A percentile compares a stretch with the other conserved stretches of the same genome.
Conservation (phyloP, 2,888 invertebrate genomes). For the Zygaena filipendulae region DNA sequence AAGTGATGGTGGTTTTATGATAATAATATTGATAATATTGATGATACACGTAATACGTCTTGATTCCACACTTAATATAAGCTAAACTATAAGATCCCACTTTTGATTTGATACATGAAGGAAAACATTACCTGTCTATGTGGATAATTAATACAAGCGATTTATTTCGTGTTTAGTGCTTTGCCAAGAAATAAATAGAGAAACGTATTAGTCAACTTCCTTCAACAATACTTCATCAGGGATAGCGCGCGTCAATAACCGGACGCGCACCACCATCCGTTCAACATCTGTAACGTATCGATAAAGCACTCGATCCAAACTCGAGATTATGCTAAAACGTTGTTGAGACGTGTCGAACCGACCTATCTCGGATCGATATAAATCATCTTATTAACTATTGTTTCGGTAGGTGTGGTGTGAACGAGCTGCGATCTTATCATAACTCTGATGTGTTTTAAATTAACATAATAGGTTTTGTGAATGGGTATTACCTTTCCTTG, state of each 20-base stretch:
- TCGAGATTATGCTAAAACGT: constrained; percentile 65
- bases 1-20: no score
- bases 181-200: no score
- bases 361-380: constrained; percentile 62
- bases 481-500: constrained; percentile 55
- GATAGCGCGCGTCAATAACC: neutral
- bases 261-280: constrained; percentile 1
- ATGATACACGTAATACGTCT: no score
- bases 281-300: constrained; percentile 53
- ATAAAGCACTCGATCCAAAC: constrained; percentile 54
- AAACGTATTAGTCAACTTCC: no score
- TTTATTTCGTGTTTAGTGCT: no score
- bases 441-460: constrained; percentile 65
- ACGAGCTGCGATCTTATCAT: constrained; percentile 57
- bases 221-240: neutral
- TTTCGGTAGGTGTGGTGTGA: constrained; percentile 69
- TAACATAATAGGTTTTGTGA: constrained; percentile 70
- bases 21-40: no score
- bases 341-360: constrained; percentile 60
- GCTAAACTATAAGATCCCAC: no score
- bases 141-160: no score
- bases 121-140: no score
- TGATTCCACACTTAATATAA: no score
- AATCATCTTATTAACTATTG: constrained; percentile 70
- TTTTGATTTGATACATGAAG: no score